Evolutionary conservation across 2,888 invertebrate genomes (phyloP), one percentile per base, ranked within the genome.

Genomic region (Agonopterix alstromeriana): DNA sequence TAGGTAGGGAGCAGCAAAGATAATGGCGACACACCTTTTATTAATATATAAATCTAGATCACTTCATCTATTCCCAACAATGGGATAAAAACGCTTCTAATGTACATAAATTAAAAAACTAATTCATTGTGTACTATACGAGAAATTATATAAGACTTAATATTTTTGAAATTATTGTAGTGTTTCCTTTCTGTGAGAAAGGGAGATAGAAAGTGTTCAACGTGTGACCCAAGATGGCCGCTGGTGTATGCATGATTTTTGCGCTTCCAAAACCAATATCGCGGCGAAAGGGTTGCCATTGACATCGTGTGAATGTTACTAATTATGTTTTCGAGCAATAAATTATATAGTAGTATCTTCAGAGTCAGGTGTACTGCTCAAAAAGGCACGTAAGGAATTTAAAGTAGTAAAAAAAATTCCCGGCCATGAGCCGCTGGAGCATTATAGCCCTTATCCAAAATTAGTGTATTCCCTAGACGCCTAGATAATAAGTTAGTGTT

Each of bases 321-420:
- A 9, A 38, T 38, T 38, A 38, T 65, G 66, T 69, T 71, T 42
- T 42, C 12, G 42, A 42, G 42, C 42, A 42, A 42, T 42, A 42
- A 42, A 42, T 42, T 42, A 11, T 42, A 42, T 42, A 10, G 10
- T 42, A 65, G 66, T 68, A 61, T 67, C 67, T 62, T 53, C 68
- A 64, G 67, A 73, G 77, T 72, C 77, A 77, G 77, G 65, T 68
- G 62, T 70, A 70, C 81, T 81, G 84, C 82, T 81, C 83, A 79
- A 73, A 58, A 73, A 77, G 70, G 86, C 86, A 86, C 85, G 73
- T 76, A 72, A 85, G 86, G 86, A 86, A 86, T 87, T 87, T 77
- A 82, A 69, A 53, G 82, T 84, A 85, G 82, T 66, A 60, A 55
- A 56, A 17, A 56, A 62, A 66, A 62, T 60, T 55, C 57, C 56